Conservation (phyloP, 2,113 vertebrate genomes). For the Seriola dumerili region DNA sequence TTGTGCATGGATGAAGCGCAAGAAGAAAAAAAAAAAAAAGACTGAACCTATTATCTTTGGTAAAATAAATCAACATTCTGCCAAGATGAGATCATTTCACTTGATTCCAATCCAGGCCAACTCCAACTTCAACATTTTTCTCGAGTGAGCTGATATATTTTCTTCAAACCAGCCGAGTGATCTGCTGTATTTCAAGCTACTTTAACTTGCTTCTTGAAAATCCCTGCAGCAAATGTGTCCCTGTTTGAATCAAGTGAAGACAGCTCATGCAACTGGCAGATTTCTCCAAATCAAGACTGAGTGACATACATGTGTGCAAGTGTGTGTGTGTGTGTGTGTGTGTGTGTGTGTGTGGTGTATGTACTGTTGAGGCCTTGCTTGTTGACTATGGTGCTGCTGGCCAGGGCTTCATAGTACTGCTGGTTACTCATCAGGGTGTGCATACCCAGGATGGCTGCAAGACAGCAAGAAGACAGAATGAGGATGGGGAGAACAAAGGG, state of each 20-base stretch:
- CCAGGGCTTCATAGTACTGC: conserved; percentile 97
- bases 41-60: not conserved
- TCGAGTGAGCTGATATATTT: conserved; percentile 21
- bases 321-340: conserved; percentile 5
- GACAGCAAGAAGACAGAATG: conserved; percentile 44
- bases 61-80: conserved; percentile 42
- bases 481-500: conserved; percentile 28
- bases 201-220: conserved; percentile 21
- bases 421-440: conserved; percentile 99
- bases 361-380: conserved; percentile 99
- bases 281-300: not conserved
- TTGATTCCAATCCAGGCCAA: conserved; percentile 19
- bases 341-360: conserved; percentile 63
- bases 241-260: conserved; percentile 2
- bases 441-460: conserved; percentile 97
- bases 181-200: conserved; percentile 18
- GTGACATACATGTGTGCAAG: not conserved
- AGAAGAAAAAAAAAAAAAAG: not conserved
- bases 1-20: conserved; percentile 1
- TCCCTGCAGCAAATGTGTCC: not conserved
- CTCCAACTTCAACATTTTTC: conserved; percentile 28
- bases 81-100: conserved; percentile 48
- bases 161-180: conserved; percentile 13
- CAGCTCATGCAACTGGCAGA: not conserved
- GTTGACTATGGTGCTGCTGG: conserved; percentile 97